Conservation (phyloP, 2,797 vertebrate genomes). For the Odontamblyopus rebecca region DNA sequence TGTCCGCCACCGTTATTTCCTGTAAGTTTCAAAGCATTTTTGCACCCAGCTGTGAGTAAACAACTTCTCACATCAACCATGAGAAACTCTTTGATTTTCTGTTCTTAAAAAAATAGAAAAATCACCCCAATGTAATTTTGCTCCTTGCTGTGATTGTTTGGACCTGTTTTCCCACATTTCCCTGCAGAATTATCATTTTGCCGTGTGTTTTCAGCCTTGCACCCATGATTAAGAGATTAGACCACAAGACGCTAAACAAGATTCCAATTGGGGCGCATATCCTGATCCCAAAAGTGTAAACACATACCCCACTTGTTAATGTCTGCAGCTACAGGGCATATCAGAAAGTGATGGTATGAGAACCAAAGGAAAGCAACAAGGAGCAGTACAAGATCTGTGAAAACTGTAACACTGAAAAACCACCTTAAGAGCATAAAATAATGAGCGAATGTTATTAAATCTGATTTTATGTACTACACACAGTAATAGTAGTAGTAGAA, state of each 20-base stretch:
- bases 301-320: conserved; percentile 57
- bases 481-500: neutral
- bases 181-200: conserved; percentile 40
- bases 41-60: conserved; percentile 1
- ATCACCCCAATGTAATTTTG: conserved; percentile 22
- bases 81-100: conserved; percentile 17
- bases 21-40: conserved; percentile 11
- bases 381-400: conserved; percentile 49
- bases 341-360: conserved; percentile 36
- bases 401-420: conserved; percentile 28
- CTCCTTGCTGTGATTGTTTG: conserved; percentile 38
- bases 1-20: neutral
- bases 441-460: neutral
- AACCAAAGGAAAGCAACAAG: conserved; percentile 43
- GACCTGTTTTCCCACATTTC: conserved; percentile 29
- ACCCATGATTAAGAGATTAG: conserved; percentile 60
- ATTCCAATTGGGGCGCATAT: conserved; percentile 63
- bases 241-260: conserved; percentile 60
- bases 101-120: neutral
- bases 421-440: neutral
- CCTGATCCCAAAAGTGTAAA: conserved; percentile 56
- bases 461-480: neutral
- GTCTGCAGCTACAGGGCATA: conserved; percentile 53
- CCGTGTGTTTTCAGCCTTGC: conserved; percentile 33
- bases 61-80: conserved; percentile 6